phyloP scores from a whole-genome alignment of 2,797 vertebrate genomes.

The Calcarius lapponicus region DNA sequence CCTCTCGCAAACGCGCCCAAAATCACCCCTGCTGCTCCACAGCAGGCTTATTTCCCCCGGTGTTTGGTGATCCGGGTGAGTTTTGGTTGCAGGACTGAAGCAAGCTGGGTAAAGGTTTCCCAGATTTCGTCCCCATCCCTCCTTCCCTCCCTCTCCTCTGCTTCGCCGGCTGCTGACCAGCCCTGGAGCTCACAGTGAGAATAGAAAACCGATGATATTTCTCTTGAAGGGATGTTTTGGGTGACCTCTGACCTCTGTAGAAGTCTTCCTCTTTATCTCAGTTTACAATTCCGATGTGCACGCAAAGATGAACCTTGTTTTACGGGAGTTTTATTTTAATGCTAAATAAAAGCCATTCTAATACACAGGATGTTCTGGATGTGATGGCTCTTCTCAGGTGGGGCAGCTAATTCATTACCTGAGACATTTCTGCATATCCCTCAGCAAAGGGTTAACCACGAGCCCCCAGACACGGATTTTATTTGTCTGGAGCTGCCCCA shows the following conservation, averaged over 20 bases:
- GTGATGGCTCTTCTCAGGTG: neutral
- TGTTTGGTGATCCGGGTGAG: neutral
- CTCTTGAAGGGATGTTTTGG: slow-evolving; percentile 80
- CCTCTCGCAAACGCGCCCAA: rapidly evolving
- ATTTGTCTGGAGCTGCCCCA: neutral
- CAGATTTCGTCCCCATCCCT: neutral
- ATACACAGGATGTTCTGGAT: rapidly evolving
- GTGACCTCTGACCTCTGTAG: slow-evolving; percentile 83
- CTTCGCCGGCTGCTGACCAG: neutral
- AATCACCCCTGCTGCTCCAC: neutral
- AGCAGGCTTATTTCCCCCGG: rapidly evolving
- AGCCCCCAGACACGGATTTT: neutral
- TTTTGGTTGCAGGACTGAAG: neutral
- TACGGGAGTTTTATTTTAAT: slow-evolving; percentile 75
- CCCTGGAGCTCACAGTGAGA: slow-evolving; percentile 46
- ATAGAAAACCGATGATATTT: slow-evolving; percentile 71
- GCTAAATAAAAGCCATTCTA: slow-evolving; percentile 71
- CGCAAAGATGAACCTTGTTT: slow-evolving; percentile 43
- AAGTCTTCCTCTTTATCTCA: slow-evolving; percentile 82
- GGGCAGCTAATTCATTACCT: neutral
- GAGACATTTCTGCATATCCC: neutral
- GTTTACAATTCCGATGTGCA: slow-evolving; percentile 37
- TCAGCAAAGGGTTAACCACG: no score
- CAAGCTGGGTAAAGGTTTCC: neutral
- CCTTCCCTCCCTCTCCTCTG: slow-evolving; percentile 43